Base-by-base conservation (phyloP, 1,140 invertebrate genomes). In the Magallana gigas region DNA sequence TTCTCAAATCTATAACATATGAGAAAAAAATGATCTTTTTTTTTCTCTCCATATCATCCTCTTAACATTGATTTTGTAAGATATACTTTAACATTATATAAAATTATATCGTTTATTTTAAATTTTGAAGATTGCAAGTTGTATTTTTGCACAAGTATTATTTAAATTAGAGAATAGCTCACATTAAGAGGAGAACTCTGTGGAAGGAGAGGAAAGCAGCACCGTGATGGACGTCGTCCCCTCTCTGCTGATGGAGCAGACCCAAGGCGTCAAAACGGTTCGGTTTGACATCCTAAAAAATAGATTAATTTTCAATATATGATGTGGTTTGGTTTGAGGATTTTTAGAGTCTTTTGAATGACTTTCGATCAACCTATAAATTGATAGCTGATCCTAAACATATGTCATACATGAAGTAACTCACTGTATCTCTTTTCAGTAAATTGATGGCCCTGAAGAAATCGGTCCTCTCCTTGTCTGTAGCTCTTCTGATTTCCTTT, bases 381-480 rank as follows among this genome's bases (percentile, higher is more conserved):
- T 81, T 23, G 29, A 14, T 16, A 58, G 56, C 36, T 48, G 36
- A 48, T 48, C 36, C 2, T 4, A 48, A 48, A 48, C 36, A 48
- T 48, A 48, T 5, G 36, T 48, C 36, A 48, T 48, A 48, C 36
- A 48, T 48, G 36, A 48, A 48, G n/a, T 8, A n/a, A 86, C 94
- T 92, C 88, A 94, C 94, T 81, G 94, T 94, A 84, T 93, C 92
- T 82, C 86, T 60, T 85, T 95, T 95, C 9, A 95, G 85, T 36
- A 91, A 85, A 57, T 92, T 93, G 29, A 95, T 82, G n/a, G 92
- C 94, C 57, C 88, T 89, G 88, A 94, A 93, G 82, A 93, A 94
- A 9, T 90, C 80, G 2, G 86, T 60, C 62, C 94, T 62, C 83
- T 95, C 92, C 16, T 89, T 88, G 83, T 94, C 93, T 4, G 91